Percentiles rank a stretch among this genome's conserved stretches.
These are phyloP conservation scores for Phasia obesa DNA, from an alignment of 2,888 invertebrate genomes.

Conservation along the genomic window DNA sequence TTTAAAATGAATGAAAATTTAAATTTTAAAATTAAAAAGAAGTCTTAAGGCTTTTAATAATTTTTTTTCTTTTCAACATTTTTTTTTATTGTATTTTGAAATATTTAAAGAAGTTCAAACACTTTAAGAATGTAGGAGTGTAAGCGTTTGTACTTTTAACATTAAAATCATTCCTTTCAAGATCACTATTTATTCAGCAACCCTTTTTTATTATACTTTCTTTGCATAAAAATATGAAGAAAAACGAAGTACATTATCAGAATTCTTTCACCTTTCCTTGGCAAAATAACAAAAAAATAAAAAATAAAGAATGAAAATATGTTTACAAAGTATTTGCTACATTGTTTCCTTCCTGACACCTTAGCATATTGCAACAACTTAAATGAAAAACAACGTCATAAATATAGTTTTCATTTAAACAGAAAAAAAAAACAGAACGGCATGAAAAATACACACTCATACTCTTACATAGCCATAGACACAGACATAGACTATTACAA, in stretches of 20 bases:
- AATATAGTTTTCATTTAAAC: slow-evolving; percentile 72
- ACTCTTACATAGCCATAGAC: slow-evolving; percentile 18
- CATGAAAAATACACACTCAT: slow-evolving; percentile 26
- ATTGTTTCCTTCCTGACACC: slow-evolving; percentile 81
- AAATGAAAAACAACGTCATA: slow-evolving; percentile 72
- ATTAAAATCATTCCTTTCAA: slow-evolving; percentile 46
- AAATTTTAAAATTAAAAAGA: background rate
- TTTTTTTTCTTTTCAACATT: background rate
- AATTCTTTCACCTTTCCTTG: slow-evolving; percentile 63
- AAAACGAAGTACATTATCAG: slow-evolving; percentile 55
- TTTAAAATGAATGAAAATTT: too few species aligned
- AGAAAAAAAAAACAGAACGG: slow-evolving; percentile 37
- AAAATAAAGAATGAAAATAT: slow-evolving; percentile 74
- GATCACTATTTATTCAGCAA: slow-evolving; percentile 54
- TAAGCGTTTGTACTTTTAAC: background rate
- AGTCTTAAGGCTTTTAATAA: background rate
- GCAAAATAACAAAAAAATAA: slow-evolving; percentile 40
- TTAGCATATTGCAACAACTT: slow-evolving; percentile 69
- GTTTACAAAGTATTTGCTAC: slow-evolving; percentile 81
- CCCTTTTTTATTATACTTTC: slow-evolving; percentile 40
- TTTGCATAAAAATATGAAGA: slow-evolving; percentile 18
- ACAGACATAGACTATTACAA: slow-evolving; percentile 34
- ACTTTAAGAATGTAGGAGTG: background rate
- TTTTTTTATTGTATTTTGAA: background rate
- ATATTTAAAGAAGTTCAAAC: background rate